These are phyloP conservation scores for Leptodactylus fuscus DNA, from an alignment of 2,113 vertebrate species.

Conservation along the genomic window DNA sequence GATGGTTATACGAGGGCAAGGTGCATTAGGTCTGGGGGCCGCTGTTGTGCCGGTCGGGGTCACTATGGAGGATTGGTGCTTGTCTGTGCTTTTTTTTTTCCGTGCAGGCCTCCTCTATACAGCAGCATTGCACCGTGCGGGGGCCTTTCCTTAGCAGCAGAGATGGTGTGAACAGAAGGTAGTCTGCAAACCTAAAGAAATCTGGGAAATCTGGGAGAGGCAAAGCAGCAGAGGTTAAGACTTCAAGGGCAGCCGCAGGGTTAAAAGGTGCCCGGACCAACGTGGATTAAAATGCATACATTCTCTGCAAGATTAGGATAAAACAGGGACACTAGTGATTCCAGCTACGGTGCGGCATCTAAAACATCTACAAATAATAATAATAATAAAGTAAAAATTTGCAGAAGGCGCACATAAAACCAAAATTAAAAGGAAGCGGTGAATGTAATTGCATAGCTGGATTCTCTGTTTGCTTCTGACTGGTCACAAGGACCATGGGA, in stretches of 20 bases:
- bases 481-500: background rate
- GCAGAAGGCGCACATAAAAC: background rate
- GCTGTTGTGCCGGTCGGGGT: background rate
- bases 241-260: background rate
- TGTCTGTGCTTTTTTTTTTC: background rate
- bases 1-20: constrained; percentile 69
- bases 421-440: constrained; percentile 1
- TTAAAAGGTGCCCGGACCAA: background rate
- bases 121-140: background rate
- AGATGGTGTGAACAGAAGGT: background rate
- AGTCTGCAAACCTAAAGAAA: background rate
- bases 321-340: background rate
- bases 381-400: background rate
- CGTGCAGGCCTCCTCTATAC: background rate
- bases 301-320: background rate
- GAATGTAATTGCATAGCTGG: constrained; percentile 41
- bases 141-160: background rate
- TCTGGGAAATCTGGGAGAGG: too few species aligned
- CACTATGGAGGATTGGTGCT: background rate
- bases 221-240: background rate
- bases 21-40: background rate
- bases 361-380: background rate
- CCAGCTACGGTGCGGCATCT: background rate
- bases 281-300: background rate
- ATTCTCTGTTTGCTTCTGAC: too few species aligned